Evolutionary conservation across 2,797 vertebrate species (phyloP), one percentile per base, ranked within the genome.

Genomic region (Lepus townsendii): DNA sequence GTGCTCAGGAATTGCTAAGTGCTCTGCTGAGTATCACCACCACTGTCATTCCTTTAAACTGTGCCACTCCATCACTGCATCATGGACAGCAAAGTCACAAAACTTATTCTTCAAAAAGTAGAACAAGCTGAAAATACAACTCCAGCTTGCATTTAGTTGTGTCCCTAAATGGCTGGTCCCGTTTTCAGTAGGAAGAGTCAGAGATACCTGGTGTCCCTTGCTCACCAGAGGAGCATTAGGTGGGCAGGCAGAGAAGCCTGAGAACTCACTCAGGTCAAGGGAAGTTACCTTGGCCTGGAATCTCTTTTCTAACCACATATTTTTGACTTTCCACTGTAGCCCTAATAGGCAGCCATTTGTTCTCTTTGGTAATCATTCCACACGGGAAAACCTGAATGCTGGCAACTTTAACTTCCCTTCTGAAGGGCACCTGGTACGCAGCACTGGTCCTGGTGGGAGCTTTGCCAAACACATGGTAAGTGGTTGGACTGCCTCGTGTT

Each of bases 341-440:
- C 99, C 99, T 83, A 99, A 98, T 94, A 98, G 99, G 42, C 99
- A 99, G 97, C 99, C 99, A 0, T 99, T 99, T 2, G 98, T 99
- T 94, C 97, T 99, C 77, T 99, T 99, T 83, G 99, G 99, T 88
- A 99, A 98, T 95, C 99, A 99, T 97, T 99, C 99, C 0, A 99
- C 99, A 0, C 98, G 93, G 85, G 99, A 99, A 38, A 99, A 99
- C 95, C 92, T 99, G 97, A 99, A 99, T 84, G 98, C 98, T 24
- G 99, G 99, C 80, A 99, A 98, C 84, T 99, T 99, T 77, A 99
- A 98, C 98, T 99, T 99, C 94, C 99, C 99, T 22, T 99, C 99
- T 10, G 99, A 99, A 97, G 99, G 99, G 90, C 99, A 99, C 91
- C 99, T 99, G 95, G 98, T 99, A 92, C 98, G 99, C 95, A 99